Evolutionary conservation across 1,140 invertebrate species (phyloP), one percentile per base, ranked within the genome.

Genomic region (Antheraea mylitta): DNA sequence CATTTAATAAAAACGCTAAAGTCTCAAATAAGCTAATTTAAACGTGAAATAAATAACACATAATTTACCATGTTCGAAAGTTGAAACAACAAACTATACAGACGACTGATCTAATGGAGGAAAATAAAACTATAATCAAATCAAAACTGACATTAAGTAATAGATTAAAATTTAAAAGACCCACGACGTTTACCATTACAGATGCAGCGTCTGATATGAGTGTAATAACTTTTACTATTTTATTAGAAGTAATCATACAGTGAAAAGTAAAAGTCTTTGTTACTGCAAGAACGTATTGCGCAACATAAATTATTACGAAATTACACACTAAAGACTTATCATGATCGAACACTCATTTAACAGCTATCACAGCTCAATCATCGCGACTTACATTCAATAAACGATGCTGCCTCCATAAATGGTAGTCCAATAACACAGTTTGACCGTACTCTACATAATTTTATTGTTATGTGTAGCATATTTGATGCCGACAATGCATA

Each of bases 401-500:
- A 68, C 64, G 68, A 60, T 48, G 42, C 18, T 19, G 38, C 3
- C 18, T n/a, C 69, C 58, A 64, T 1, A 68, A 58, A 70, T 53
- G 66, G 68, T 68, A 67, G 42, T 74, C 66, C 68, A 74, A 70
- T 70, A 74, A 70, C 69, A 74, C 68, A 70, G 68, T 70, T 74
- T 65, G 66, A 65, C 72, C 66, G 70, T 70, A 69, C 45, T 6
- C 45, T 53, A 53, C 45, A 53, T 53, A 16, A 69, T 58, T 58
- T 71, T 67, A 69, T 38, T 64, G 74, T 71, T 13, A 67, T 76
- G 67, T 59, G 30, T 80, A 67, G 73, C 65, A 77, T 71, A 74
- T 68, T 64, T 78, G 74, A 78, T 80, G 76, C 70, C 78, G 7
- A 83, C 82, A 82, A 83, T 81, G 78, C 73, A 87, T 83, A 74